Evolutionary conservation across 1,140 invertebrate species (phyloP), one percentile per base, ranked within the genome.

Genomic region (Lepidotrigona ventralis): DNA sequence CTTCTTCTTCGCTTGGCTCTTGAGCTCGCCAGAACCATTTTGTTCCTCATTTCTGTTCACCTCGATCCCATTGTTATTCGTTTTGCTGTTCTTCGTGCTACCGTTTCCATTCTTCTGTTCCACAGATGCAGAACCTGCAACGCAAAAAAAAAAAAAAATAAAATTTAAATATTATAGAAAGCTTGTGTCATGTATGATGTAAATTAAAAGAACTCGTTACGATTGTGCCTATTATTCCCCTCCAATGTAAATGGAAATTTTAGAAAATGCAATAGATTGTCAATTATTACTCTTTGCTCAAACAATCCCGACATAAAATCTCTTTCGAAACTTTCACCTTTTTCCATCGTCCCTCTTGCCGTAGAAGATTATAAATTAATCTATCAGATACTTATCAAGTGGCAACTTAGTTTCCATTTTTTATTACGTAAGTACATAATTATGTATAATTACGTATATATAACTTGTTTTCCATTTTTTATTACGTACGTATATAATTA

Each of bases 41-140:
- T 93, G 92, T 69, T 93, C 93, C 64, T 93, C 93, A 83, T 93
- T 94, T 88, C 91, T 88, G 80, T 93, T 93, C 72, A 93, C 89
- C 83, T 94, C 93, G 81, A 90, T 86, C 68, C 91, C 92, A 79
- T 94, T 93, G 83, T 93, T 94, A 84, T 93, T 94, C 51, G 92
- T 93, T 84, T 94, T 94, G 87, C 92, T 93, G 80, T 89, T 90
- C 80, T 93, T 94, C 86, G 87, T 86, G 77, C 88, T 91, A 33
- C 90, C 91, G 84, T 92, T 94, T 64, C 92, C 93, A 83, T 93
- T 94, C 86, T 94, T 94, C 54, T 93, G 93, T 82, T 94, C 93
- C 33, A 94, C 90, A 19, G 93, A 93, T 39, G 92, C 86, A 46
- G 91, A 90, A 83, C 93, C 93, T 94, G 90, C n/a, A 87, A 54